phyloP scores from a whole-genome alignment of 2,797 vertebrate genomes.

The Echiichthys vipera region DNA sequence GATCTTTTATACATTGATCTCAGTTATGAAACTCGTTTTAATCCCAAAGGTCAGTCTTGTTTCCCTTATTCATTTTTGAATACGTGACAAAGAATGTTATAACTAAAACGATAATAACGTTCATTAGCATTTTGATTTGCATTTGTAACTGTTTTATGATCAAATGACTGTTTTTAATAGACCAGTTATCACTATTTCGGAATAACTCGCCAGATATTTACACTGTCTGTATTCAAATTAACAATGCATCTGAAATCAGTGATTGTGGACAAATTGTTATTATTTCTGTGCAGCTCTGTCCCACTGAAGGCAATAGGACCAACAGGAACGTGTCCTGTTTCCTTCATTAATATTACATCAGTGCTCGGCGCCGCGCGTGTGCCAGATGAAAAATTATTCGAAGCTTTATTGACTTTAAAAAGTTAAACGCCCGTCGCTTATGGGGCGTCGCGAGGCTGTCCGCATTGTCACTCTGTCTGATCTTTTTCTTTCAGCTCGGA shows the following conservation, averaged over 20 bases:
- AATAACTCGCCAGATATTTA: not conserved
- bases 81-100: not conserved
- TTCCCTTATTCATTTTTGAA: not conserved
- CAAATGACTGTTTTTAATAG: slow-evolving; percentile 16
- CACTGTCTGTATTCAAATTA: not conserved
- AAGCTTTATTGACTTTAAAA: slow-evolving; percentile 54
- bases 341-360: slow-evolving; percentile 83
- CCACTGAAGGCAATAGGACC: slow-evolving; percentile 73
- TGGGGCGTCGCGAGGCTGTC: not conserved
- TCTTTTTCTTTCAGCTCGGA: not conserved
- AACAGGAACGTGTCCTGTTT: slow-evolving; percentile 75
- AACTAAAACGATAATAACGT: not conserved
- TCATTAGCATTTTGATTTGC: not conserved
- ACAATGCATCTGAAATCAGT: not conserved
- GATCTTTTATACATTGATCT: not conserved
- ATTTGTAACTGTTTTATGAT: slow-evolving; percentile 26
- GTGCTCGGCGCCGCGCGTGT: slow-evolving; percentile 40
- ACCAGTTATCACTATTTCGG: not conserved
- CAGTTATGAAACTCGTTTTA: not conserved
- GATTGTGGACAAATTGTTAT: slow-evolving; percentile 75
- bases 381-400: slow-evolving; percentile 54
- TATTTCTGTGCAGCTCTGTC: slow-evolving; percentile 74
- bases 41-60: not conserved
- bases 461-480: slow-evolving; percentile 6
- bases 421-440: slow-evolving; percentile 38